These are phyloP conservation scores for Gymnosoma rotundatum DNA, from an alignment of 2,888 invertebrate species.

Conservation along the genomic window DNA sequence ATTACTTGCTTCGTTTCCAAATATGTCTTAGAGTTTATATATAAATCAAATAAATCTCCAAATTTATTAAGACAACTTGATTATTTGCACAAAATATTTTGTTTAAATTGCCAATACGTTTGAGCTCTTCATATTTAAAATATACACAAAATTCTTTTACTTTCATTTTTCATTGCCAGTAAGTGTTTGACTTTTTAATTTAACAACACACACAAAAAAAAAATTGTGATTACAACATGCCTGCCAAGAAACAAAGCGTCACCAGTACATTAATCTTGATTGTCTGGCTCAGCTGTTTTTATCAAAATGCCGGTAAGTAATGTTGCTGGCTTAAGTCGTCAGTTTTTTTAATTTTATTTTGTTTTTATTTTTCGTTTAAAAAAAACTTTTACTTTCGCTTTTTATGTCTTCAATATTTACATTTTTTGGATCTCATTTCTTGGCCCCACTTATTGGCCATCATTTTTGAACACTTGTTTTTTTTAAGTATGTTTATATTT, in stretches of 20 bases:
- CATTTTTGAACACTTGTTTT: conserved; percentile 4
- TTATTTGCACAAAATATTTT: background rate
- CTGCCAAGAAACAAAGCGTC: conserved; percentile 47
- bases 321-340: background rate
- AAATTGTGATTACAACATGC: conserved; percentile 45
- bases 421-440: conserved; percentile 63
- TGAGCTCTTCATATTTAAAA: background rate
- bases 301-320: conserved; percentile 77
- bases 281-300: conserved; percentile 70
- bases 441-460: conserved; percentile 4
- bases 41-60: conserved; percentile 1
- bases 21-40: background rate
- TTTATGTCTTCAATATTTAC: conserved; percentile 46
- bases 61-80: background rate
- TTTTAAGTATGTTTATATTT: background rate
- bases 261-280: conserved; percentile 32
- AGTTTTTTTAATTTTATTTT: conserved; percentile 12
- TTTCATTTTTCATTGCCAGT: conserved; percentile 6
- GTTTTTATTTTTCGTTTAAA: conserved; percentile 14
- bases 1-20: background rate
- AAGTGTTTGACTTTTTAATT: background rate
- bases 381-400: conserved; percentile 69
- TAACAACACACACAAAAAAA: background rate
- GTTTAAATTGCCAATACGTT: background rate
- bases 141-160: conserved; percentile 18